phyloP scores from a whole-genome alignment of 2,888 invertebrate species.

The Epinotia ramella region DNA sequence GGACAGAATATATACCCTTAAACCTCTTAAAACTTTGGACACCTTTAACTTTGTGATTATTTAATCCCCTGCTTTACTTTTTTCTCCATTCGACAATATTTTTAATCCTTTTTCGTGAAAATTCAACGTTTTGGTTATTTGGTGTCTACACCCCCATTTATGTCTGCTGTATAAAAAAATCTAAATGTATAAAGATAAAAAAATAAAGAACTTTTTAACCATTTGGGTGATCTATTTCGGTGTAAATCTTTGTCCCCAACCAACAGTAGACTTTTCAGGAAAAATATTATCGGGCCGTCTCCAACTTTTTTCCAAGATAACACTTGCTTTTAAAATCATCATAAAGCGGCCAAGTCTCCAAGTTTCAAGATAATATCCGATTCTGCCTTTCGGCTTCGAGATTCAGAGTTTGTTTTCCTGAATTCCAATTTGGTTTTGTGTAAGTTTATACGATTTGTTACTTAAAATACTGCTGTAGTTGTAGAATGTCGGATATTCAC shows the following conservation, averaged over 20 bases:
- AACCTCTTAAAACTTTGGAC: too few species aligned
- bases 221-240: background rate
- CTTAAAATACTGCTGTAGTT: background rate
- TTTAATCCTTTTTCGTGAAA: too few species aligned
- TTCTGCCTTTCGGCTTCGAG: slow-evolving; percentile 1
- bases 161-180: too few species aligned
- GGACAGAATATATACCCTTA: too few species aligned
- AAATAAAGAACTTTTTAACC: too few species aligned
- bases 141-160: too few species aligned
- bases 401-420: slow-evolving; percentile 18
- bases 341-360: slow-evolving; percentile 22
- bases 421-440: slow-evolving; percentile 12
- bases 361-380: slow-evolving; percentile 38
- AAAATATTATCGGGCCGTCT: slow-evolving; percentile 25
- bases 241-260: background rate
- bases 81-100: too few species aligned
- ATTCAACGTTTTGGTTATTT: too few species aligned
- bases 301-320: slow-evolving; percentile 32
- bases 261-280: slow-evolving; percentile 4
- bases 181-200: too few species aligned
- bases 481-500: background rate
- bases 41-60: too few species aligned
- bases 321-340: slow-evolving; percentile 42
- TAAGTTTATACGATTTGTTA: slow-evolving; percentile 16
- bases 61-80: too few species aligned